These are phyloP conservation scores for Heliconius hewitsoni DNA, from an alignment of 1,140 invertebrate genomes.

Conservation along the genomic window DNA sequence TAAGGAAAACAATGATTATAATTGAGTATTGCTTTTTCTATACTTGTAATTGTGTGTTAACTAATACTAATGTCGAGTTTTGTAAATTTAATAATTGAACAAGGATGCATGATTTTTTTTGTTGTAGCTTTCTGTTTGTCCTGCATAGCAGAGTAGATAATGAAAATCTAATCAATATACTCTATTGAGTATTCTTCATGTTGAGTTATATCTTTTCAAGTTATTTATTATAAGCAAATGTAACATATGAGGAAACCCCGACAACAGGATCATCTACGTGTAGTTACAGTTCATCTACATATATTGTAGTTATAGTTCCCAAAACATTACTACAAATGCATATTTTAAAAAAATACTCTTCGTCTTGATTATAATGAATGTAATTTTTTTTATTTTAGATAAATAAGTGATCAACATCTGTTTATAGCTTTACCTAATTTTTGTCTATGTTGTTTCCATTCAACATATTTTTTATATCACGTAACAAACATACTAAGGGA, in stretches of 20 bases:
- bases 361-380: not conserved
- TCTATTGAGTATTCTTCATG: too few relatives aligned
- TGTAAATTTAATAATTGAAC: too few relatives aligned
- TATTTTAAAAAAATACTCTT: not conserved
- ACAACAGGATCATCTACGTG: not conserved
- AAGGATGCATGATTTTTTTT: too few relatives aligned
- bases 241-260: not conserved
- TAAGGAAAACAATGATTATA: too few relatives aligned
- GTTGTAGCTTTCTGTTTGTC: too few relatives aligned
- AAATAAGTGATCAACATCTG: not conserved
- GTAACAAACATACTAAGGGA: not conserved
- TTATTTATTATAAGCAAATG: not conserved
- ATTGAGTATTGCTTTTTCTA: too few relatives aligned
- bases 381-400: not conserved
- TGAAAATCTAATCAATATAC: too few relatives aligned
- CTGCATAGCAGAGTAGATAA: too few relatives aligned
- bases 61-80: too few relatives aligned
- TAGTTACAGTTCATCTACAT: too few relatives aligned
- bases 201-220: too few relatives aligned
- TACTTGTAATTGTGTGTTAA: too few relatives aligned
- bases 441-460: not conserved
- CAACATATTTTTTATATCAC: slow-evolving; percentile 6
- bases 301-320: not conserved
- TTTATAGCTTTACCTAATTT: not conserved
- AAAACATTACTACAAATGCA: not conserved